Evolutionary conservation across 2,113 vertebrate genomes (phyloP), one percentile per base, ranked within the genome.

Genomic region (Daubentonia madagascariensis): DNA sequence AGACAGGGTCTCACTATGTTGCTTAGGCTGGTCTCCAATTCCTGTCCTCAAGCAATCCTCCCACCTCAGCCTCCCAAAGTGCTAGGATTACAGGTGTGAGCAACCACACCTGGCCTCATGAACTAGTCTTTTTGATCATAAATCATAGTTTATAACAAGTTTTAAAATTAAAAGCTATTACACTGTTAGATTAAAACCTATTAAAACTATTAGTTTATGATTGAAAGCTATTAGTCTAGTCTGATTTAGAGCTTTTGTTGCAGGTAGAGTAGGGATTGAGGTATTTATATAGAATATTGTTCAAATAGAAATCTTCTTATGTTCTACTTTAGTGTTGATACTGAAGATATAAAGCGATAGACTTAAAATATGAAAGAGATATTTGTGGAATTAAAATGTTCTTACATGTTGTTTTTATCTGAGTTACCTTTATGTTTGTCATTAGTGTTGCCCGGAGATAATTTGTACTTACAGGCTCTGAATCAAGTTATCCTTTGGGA

Each of bases 401-500:
- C 45, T 81, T 59, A 32, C 54, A 0, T 59, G 40, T 50, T 90
- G 59, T 63, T 81, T 72, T 84, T 72, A 30, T 8, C 17, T 65
- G 20, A 67, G 11, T 76, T 54, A 20, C 30, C 52, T 16, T 76
- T 65, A 35, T 35, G 22, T 54, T 73, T 85, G n/a, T 85, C 22
- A 2, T 43, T 5, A 48, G 28, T 22, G 3, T n/a, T 23, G 52
- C 5, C 67, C 57, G 37, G 14, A 68, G 67, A 20, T 40, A 20
- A 35, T 85, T 50, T 40, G 8, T 72, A 43, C 37, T 75, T 70
- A 72, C 68, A 48, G 99, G 99, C 99, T 97, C 98, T 99, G 81
- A 99, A 99, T 98, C 99, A 99, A 97, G 99, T 99, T 94, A 99
- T 99, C 52, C 99, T 99, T 32, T 99, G 99, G 99, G 99, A 99